Evolutionary conservation across 2,113 vertebrate genomes (phyloP).

Genomic region (Propithecus coquereli): DNA sequence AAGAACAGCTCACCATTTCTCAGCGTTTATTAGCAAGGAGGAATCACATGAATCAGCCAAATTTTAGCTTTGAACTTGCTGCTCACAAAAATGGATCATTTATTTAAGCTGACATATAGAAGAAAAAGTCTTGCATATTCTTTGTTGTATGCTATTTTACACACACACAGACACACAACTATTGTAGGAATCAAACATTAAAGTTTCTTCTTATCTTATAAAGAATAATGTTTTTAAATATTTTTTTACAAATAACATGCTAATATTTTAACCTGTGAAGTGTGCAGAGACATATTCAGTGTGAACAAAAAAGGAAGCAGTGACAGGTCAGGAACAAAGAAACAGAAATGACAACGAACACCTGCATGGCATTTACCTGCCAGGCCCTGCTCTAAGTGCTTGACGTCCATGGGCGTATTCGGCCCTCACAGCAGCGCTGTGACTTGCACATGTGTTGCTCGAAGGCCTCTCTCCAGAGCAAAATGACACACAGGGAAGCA

Average conservation of each 20-base stretch:
- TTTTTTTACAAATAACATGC: not conserved
- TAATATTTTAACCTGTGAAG: not conserved
- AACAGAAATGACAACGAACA: not conserved
- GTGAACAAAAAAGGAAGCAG: not conserved
- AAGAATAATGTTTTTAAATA: not conserved
- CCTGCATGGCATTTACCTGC: not conserved
- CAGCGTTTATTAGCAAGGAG: not conserved
- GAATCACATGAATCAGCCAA: not conserved
- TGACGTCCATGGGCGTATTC: not conserved
- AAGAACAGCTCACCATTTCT: not conserved
- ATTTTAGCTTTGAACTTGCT: not conserved
- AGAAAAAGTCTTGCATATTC: not conserved
- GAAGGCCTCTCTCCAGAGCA: not conserved
- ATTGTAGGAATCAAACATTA: not conserved
- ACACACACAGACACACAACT: not conserved
- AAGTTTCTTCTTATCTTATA: not conserved
- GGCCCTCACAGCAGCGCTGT: not conserved
- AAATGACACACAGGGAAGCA: not conserved
- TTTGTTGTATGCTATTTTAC: not conserved
- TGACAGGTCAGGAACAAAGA: not conserved
- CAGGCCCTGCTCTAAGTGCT: not conserved
- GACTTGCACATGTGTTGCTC: fast-evolving
- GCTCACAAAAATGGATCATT: not conserved
- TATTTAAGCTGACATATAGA: not conserved
- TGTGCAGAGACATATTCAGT: not conserved